Base-by-base conservation (phyloP, 2,888 invertebrate species). In the Cataglyphis livida region DNA sequence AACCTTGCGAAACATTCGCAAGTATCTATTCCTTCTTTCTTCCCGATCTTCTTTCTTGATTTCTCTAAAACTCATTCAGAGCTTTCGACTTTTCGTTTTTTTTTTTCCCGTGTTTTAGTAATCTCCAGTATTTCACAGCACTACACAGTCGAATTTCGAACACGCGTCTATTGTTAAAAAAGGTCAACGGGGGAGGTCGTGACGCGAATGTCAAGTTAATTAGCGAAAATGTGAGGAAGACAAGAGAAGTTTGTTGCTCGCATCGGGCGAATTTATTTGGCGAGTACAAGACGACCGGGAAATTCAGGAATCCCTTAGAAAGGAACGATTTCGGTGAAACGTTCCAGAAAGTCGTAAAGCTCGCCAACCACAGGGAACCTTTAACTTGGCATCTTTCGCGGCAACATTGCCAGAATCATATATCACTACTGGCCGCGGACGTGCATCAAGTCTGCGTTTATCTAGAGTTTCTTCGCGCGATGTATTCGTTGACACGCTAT, bases 281-380 rank as follows among this genome's bases (percentile, higher is more conserved):
- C 18, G 21, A 79, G 59, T 71, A 59, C 59, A 44, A 35, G 78
- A 48, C 32, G 44, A 12, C 35, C 15, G 10, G 15, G 51, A 28
- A 32, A 32, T 54, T 51, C 18, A 68, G 76, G 35, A 32, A 59
- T 79, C 73, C 25, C 78, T 73, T 73, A 71, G 73, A 18, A 70
- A 28, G 21, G 15, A 76, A 79, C 73, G 59, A 71, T 78, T 71
- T 71, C 73, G 57, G 59, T 18, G 70, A 78, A 78, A 78, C 44
- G 78, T 59, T 78, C 9, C 73, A 59, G 74, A 78, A 73, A 79
- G 44, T 79, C 74, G 78, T 79, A 79, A 79, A 79, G 59, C 78
- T 71, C 59, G 57, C 78, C 78, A 32, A 32, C 71, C 44, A 48
- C 73, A n/a, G 18, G 44, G 7, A 48, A 35, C 78, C 74, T 71